Conservation (phyloP, 2,888 invertebrate species). For the Dyspetes luteomarginatus region DNA sequence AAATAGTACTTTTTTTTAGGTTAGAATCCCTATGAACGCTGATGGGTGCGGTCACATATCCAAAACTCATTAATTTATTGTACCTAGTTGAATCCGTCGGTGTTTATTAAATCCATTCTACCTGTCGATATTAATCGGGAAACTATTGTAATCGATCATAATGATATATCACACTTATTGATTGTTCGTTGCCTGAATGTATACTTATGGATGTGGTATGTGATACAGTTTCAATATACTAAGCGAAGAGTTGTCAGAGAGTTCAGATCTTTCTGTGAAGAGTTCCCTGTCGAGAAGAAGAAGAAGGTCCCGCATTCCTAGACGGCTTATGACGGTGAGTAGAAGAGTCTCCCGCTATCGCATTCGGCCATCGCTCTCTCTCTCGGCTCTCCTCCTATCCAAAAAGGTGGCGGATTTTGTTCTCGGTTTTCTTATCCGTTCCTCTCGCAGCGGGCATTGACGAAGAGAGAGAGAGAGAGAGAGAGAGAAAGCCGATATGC, state of each 20-base stretch:
- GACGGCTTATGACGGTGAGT: constrained; percentile 78
- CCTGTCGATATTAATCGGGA: neutral
- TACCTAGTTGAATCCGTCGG: too few species aligned
- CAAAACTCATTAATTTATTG: too few species aligned
- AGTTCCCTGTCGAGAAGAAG: constrained; percentile 49
- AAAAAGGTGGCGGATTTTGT: constrained; percentile 81
- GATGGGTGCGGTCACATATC: too few species aligned
- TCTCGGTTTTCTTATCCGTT: constrained; percentile 75
- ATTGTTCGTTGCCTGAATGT: neutral
- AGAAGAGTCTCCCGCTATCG: constrained; percentile 70
- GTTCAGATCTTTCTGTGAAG: neutral
- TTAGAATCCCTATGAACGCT: too few species aligned
- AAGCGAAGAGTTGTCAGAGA: constrained; percentile 23
- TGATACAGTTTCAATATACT: constrained; percentile 19
- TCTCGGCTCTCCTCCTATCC: constrained; percentile 66
- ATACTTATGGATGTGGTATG: neutral
- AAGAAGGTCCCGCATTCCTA: constrained; percentile 79
- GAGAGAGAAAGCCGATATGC: constrained; percentile 49
- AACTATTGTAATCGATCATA: neutral
- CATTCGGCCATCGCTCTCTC: constrained; percentile 71
- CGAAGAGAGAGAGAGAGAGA: too few species aligned
- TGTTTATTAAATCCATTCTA: neutral
- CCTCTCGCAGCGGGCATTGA: constrained; percentile 63
- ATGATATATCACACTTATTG: constrained; percentile 2
- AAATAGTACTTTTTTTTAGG: too few species aligned